Percentiles rank a stretch among this genome's conserved stretches.
These are phyloP conservation scores for Neodiprion lecontei DNA, from an alignment of 1,140 invertebrate species.

Conservation along the genomic window DNA sequence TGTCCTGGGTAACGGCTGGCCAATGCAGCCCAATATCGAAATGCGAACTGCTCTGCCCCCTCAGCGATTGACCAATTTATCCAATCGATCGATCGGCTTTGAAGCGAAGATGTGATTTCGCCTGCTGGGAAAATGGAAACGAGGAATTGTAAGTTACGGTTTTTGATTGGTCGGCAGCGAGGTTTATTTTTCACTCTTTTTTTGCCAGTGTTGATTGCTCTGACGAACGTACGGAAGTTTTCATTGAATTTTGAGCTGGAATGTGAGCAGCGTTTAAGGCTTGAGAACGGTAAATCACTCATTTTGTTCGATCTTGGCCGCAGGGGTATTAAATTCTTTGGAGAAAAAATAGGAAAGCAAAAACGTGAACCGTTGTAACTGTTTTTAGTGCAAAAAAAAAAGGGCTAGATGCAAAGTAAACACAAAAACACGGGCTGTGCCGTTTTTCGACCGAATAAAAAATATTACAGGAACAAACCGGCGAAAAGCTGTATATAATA, in stretches of 20 bases:
- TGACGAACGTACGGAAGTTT: neutral
- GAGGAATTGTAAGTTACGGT: constrained; percentile 5
- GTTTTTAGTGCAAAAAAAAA: neutral
- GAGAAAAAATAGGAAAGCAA: neutral
- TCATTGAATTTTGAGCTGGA: neutral
- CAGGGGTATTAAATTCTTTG: too few relatives aligned
- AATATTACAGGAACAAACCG: neutral
- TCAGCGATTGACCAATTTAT: constrained; percentile 60
- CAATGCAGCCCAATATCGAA: constrained; percentile 17
- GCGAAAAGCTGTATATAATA: neutral
- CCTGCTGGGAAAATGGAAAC: constrained; percentile 8
- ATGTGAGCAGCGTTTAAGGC: too few relatives aligned
- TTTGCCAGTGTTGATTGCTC: neutral
- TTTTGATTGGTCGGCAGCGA: neutral
- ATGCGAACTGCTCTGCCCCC: constrained; percentile 45
- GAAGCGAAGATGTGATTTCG: constrained; percentile 47
- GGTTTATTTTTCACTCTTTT: neutral
- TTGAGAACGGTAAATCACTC: too few relatives aligned
- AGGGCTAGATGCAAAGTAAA: neutral
- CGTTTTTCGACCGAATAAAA: neutral
- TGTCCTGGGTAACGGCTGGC: constrained; percentile 14
- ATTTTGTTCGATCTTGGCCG: too few relatives aligned
- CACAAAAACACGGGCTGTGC: neutral
- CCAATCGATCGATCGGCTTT: constrained; percentile 49
- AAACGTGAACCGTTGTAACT: neutral